These are phyloP conservation scores for Xerus rutilus DNA, from an alignment of 2,797 vertebrate genomes.

Conservation along the genomic window DNA sequence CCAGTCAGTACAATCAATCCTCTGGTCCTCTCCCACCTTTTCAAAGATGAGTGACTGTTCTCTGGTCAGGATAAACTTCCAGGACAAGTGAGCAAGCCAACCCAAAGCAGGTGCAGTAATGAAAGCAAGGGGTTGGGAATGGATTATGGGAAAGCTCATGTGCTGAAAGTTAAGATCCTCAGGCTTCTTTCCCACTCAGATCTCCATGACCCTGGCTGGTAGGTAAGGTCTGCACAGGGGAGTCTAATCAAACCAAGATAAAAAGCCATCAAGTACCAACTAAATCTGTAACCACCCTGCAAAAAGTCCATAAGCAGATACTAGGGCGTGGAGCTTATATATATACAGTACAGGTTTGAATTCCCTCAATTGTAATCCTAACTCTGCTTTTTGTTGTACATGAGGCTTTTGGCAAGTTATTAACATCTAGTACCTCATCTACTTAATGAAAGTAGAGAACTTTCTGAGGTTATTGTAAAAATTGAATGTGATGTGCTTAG, in stretches of 20 bases:
- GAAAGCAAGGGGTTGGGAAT: not conserved
- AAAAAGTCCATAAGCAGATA: not conserved
- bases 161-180: not conserved
- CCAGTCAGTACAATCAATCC: not conserved
- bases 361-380: not conserved
- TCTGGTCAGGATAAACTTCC: not conserved
- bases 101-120: not conserved
- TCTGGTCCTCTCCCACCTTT: not conserved
- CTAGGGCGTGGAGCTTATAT: not conserved
- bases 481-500: not conserved
- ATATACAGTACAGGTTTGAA: not conserved
- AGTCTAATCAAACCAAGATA: not conserved
- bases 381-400: not conserved
- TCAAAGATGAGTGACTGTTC: constrained; percentile 26
- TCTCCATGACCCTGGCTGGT: not conserved
- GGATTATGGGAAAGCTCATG: not conserved
- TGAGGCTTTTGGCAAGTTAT: not conserved
- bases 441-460: not conserved
- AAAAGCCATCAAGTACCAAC: not conserved
- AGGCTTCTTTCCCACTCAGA: not conserved
- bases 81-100: not conserved
- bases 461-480: not conserved
- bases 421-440: not conserved
- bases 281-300: not conserved
- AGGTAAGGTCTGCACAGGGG: not conserved